Conservation (phyloP, 53 echinoderm and acorn worm genomes). For the Pentamera pediparva region DNA sequence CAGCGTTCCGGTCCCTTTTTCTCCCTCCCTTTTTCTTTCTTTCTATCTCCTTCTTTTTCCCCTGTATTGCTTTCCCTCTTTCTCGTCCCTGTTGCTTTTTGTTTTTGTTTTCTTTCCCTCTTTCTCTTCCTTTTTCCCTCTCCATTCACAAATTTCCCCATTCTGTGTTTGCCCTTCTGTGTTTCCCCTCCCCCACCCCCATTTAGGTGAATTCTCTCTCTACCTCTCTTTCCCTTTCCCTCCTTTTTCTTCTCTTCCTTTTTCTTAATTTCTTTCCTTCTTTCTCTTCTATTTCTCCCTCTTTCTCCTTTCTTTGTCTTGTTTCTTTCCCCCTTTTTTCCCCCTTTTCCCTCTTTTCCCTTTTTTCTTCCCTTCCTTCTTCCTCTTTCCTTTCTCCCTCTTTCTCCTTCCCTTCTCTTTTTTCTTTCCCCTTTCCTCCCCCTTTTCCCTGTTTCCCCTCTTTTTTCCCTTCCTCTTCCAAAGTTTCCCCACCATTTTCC, state of each 20-base stretch:
- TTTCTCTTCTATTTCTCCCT: too few species aligned
- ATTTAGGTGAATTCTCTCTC: neutral
- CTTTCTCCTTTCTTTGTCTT: neutral
- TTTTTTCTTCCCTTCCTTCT: neutral
- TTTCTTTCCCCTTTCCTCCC: neutral
- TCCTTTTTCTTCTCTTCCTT: too few species aligned
- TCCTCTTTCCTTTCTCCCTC: neutral
- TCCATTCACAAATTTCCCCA: too few species aligned
- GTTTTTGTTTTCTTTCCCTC: too few species aligned
- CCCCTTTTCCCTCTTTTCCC: neutral
- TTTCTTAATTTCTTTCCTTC: too few species aligned
- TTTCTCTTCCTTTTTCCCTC: too few species aligned
- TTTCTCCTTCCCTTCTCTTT: neutral
- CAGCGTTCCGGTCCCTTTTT: too few species aligned
- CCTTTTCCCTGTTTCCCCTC: neutral
- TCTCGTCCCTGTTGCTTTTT: too few species aligned
- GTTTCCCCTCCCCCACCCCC: too few species aligned
- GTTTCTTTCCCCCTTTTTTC: neutral
- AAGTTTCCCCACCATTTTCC: neutral
- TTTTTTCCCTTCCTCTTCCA: neutral
- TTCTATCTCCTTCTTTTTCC: too few species aligned
- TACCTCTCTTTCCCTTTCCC: neutral
- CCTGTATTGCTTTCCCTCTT: too few species aligned
- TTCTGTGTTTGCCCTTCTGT: neutral
- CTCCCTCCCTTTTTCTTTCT: too few species aligned